These are phyloP conservation scores for Catalaphyllia jardinei DNA, from an alignment of 64 coral and sea anemone species.

Conservation along the genomic window DNA sequence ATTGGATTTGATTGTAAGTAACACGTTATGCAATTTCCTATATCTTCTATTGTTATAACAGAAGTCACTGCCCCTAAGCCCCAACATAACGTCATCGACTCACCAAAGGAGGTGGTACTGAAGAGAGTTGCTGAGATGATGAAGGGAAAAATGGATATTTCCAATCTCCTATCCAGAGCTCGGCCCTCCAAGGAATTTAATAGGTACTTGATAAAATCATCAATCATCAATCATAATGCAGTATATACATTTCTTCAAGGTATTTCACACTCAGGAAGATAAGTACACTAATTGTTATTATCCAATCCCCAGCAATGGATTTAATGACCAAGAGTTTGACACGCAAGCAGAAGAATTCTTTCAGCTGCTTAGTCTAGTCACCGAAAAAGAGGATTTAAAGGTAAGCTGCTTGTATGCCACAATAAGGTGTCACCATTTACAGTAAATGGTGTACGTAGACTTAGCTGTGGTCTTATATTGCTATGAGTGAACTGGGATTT, in stretches of 20 bases:
- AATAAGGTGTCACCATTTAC: not conserved
- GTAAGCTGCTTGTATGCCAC: not conserved
- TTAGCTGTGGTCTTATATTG: too few relatives aligned
- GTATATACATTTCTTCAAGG: too few relatives aligned
- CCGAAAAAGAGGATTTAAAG: constrained; percentile 1
- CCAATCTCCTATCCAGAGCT: not conserved
- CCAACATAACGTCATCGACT: not conserved
- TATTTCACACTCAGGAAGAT: not conserved
- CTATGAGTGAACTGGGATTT: too few relatives aligned
- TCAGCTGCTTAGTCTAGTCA: not conserved
- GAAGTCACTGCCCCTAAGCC: not conserved
- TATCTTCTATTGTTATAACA: not conserved
- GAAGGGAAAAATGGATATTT: not conserved
- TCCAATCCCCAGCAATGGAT: not conserved
- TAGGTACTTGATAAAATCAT: not conserved
- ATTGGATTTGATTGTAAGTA: too few relatives aligned
- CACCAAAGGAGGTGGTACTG: not conserved
- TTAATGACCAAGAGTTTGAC: not conserved
- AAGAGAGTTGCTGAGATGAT: not conserved
- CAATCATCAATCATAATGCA: too few relatives aligned
- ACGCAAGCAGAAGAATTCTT: not conserved
- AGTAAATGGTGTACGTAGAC: too few relatives aligned
- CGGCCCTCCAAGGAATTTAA: not conserved
- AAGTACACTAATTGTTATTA: not conserved
- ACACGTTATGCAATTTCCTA: not conserved